A percentile compares a stretch with the other conserved stretches of the same genome.
These are phyloP conservation scores for pig (Sus scrofa) DNA, from an alignment of 2,113 vertebrate genomes.

Conservation along the genomic window T2T-Sscrofa CM000812.6:44748501-44749000, in stretches of 20 bases:
- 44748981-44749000: neutral
- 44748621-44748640: neutral
- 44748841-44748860: too few relatives aligned
- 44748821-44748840: too few relatives aligned
- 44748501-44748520: neutral
- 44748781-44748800: too few relatives aligned
- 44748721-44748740: too few relatives aligned
- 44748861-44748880: too few relatives aligned
- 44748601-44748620: neutral
- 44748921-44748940: too few relatives aligned
- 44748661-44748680: neutral
- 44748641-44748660: neutral
- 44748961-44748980: neutral
- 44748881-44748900: too few relatives aligned
- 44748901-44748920: too few relatives aligned
- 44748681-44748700: neutral
- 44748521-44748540: neutral
- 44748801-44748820: too few relatives aligned
- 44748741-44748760: too few relatives aligned
- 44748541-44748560: neutral
- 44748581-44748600: neutral
- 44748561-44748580: too few relatives aligned
- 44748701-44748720: neutral
- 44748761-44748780: too few relatives aligned
- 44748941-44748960: neutral